Conservation (phyloP, 2,888 invertebrate species). For the Sepioteuthis lessoniana region DNA sequence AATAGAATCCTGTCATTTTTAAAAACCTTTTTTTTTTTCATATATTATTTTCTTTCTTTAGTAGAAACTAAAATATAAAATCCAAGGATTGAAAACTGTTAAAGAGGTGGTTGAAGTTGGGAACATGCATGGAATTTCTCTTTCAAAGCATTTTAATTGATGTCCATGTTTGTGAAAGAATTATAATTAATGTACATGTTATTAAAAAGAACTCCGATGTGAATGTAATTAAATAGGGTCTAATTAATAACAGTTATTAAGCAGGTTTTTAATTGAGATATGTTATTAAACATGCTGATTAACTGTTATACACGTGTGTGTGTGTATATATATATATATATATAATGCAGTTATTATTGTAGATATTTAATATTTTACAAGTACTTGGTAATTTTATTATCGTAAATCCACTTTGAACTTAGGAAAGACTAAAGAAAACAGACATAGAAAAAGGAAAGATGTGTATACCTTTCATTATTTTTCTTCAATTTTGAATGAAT, state of each 20-base stretch:
- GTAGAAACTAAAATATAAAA: neutral
- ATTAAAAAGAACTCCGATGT: neutral
- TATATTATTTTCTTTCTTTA: neutral
- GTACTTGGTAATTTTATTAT: neutral
- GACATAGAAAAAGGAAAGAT: too few species aligned
- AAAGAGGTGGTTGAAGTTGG: neutral
- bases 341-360: neutral
- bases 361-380: neutral
- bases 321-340: neutral
- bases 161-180: neutral
- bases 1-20: neutral
- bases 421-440: too few species aligned
- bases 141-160: slow-evolving; percentile 5
- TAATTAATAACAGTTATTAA: slow-evolving; percentile 17
- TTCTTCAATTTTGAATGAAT: too few species aligned
- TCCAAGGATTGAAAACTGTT: neutral
- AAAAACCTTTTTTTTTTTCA: neutral
- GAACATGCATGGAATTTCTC: neutral
- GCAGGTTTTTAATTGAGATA: neutral
- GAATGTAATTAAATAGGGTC: slow-evolving; percentile 1
- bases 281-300: neutral
- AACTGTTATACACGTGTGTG: too few species aligned
- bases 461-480: too few species aligned
- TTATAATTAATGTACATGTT: neutral
- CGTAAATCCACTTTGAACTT: too few species aligned